These are phyloP conservation scores for Halcyon leucocephala DNA, from an alignment of 2,797 vertebrate genomes.

Conservation along the genomic window DNA sequence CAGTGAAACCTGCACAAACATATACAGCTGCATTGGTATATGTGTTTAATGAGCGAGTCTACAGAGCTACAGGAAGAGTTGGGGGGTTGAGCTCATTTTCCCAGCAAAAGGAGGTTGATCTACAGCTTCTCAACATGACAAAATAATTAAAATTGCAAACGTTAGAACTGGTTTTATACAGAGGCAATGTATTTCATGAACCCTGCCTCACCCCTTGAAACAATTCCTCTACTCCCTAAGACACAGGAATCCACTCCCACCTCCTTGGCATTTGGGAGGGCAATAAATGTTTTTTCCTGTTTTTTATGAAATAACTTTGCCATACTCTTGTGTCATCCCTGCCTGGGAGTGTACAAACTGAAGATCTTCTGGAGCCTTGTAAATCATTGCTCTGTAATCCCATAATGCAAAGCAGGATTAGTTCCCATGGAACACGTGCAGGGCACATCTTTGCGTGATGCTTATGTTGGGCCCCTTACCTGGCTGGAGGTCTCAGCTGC, in stretches of 20 bases:
- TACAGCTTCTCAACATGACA: accelerated
- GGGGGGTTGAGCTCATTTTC: neutral
- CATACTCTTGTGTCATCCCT: neutral
- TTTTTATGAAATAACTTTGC: neutral
- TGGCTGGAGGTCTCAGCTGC: neutral
- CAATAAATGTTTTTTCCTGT: neutral
- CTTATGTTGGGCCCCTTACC: accelerated
- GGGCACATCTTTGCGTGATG: neutral
- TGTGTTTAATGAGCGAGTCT: neutral
- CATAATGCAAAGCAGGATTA: conserved; percentile 32
- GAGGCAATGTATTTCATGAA: neutral
- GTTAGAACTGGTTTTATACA: neutral
- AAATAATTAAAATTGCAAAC: neutral
- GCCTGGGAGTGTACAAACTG: accelerated
- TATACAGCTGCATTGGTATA: accelerated
- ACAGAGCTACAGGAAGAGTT: neutral
- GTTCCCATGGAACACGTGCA: neutral
- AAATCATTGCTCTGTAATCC: conserved; percentile 6
- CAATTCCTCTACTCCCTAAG: neutral
- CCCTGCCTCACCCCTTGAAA: neutral
- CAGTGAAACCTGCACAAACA: accelerated
- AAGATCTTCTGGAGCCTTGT: neutral
- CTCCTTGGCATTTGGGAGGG: neutral
- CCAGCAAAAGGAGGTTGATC: neutral
- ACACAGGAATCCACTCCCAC: neutral